phyloP scores from a whole-genome alignment of 2,797 vertebrate species.

The Chiloscyllium punctatum region DNA sequence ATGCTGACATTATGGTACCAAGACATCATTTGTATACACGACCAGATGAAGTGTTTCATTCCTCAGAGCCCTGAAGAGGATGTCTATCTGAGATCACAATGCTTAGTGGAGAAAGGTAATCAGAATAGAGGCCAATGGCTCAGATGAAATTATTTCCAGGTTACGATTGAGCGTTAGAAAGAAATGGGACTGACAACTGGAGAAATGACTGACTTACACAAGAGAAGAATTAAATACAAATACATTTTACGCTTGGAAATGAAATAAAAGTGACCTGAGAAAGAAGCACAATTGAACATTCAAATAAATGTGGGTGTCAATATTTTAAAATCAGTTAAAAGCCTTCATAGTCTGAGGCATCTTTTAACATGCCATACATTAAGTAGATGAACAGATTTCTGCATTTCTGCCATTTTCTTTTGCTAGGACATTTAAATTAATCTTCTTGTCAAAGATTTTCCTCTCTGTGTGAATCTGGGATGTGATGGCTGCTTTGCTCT shows the following conservation, averaged over 20 bases:
- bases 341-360: background rate
- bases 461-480: background rate
- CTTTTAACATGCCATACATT: background rate
- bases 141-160: background rate
- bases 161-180: background rate
- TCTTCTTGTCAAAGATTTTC: background rate
- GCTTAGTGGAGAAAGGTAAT: background rate
- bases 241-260: background rate
- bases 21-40: background rate
- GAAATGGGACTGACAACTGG: background rate
- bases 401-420: background rate
- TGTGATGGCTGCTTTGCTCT: background rate
- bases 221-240: background rate
- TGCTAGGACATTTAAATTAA: background rate
- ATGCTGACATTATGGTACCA: background rate
- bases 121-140: background rate
- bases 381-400: background rate
- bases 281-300: background rate
- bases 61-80: background rate
- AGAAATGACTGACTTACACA: background rate
- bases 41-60: background rate
- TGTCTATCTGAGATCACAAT: background rate
- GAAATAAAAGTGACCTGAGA: background rate
- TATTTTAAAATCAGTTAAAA: background rate
- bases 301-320: background rate